Conservation (phyloP, 2,888 invertebrate genomes). For the Drosophila villosipedis region DNA sequence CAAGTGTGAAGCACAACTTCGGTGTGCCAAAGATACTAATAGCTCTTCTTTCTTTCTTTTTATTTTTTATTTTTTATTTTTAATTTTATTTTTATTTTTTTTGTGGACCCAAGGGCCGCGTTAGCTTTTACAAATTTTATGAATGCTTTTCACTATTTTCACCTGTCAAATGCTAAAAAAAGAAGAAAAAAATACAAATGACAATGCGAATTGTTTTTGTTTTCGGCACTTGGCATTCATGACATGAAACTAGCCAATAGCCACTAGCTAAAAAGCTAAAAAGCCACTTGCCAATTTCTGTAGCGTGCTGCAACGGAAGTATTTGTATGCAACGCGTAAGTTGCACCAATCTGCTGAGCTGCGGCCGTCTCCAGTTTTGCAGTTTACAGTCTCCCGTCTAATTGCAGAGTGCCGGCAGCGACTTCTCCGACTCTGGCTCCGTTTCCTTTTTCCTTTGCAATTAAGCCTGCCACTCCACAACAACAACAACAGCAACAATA, state of each 20-base stretch:
- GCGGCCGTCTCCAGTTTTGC: not conserved
- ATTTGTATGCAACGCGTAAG: slow-evolving; percentile 13
- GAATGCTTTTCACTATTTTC: slow-evolving; percentile 74
- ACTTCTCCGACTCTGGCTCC: slow-evolving; percentile 38
- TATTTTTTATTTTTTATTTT: not conserved
- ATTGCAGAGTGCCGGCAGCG: slow-evolving; percentile 52
- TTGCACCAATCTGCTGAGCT: not conserved
- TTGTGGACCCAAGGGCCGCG: slow-evolving; percentile 18
- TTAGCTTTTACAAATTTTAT: slow-evolving; percentile 31
- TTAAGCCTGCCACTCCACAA: slow-evolving; percentile 39
- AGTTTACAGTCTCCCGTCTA: slow-evolving; percentile 27
- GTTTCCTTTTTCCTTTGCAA: slow-evolving; percentile 66
- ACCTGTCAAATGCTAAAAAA: slow-evolving; percentile 33
- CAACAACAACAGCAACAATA: not conserved
- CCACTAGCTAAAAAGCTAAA: not conserved
- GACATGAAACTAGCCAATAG: slow-evolving; percentile 28
- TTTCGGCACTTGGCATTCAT: slow-evolving; percentile 43
- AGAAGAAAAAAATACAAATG: not conserved
- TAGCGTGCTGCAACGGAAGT: slow-evolving; percentile 32
- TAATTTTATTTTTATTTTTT: not conserved
- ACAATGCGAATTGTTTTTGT: slow-evolving; percentile 20
- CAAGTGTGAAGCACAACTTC: not conserved
- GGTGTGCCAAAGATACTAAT: not conserved
- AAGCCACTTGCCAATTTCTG: slow-evolving; percentile 18
- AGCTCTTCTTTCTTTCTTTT: not conserved